Base-by-base conservation (phyloP, 1,140 invertebrate species). In the Drosophila setifemur region DNA sequence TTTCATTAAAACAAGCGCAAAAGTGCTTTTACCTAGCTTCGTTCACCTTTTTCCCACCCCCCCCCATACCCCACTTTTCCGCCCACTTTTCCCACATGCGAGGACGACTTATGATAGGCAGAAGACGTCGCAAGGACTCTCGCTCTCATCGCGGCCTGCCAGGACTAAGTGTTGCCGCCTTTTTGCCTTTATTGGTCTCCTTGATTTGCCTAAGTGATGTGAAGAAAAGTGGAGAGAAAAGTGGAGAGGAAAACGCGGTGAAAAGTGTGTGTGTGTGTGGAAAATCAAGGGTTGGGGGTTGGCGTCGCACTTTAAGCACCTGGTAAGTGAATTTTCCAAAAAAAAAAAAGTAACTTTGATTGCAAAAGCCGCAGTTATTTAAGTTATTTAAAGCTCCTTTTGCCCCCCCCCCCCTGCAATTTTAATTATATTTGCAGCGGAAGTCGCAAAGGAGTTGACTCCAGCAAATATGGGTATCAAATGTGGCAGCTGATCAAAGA, bases 1-100 rank as follows among this genome's bases (percentile, higher is more conserved):
- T 86, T 85, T 85, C 79, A 85, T 85, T 85, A 86, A 75, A 85
- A 67, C 66, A 85, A 85, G 81, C 73, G 58, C 79, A 85, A 69
- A 68, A 83, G 73, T 83, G 78, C 78, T 83, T 77, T 82, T 55
- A 55, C 52, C 40, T 19, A 25, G 16, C 18, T 19, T 1, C 5
- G 9, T 9, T 53, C 16, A 7, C 18, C 42, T 19, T 1, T 43
- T 18, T 18, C 7, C 52, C 33, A 29, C 21, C 14, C 7, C 5
- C 16, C 23, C 11, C 42, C 25, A 9, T 16, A 12, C 19, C 33
- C 33, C 33, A 37, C 33, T 37, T 11, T 7, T 14, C 19, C 18
- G 3, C 14, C 45, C 16, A 25, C 16, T 21, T 25, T 60, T 55
- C 26, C 21, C 60, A 57, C 61, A 50, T 58, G 53, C 18, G 28